Percentiles rank a stretch among this genome's conserved stretches.
phyloP scores from a whole-genome alignment of 1,140 invertebrate species.

The Aphidius gifuensis region DNA sequence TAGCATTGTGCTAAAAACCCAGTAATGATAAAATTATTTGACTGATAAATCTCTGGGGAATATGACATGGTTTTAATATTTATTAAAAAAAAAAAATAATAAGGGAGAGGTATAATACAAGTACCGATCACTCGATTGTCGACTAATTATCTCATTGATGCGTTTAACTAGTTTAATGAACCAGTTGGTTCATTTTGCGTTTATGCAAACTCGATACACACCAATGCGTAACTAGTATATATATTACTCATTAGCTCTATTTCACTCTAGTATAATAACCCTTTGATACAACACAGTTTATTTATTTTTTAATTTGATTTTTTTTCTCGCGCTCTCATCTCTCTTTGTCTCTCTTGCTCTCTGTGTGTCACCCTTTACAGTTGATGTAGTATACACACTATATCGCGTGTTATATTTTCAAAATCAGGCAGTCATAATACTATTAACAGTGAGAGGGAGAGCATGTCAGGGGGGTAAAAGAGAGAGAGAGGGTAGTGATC shows the following conservation, averaged over 20 bases:
- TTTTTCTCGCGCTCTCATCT: slow-evolving; percentile 1
- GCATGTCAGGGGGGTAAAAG: slow-evolving; percentile 25
- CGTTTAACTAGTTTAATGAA: slow-evolving; percentile 41
- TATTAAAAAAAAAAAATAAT: slow-evolving; percentile 1
- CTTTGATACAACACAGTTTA: not conserved
- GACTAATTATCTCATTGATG: slow-evolving; percentile 36
- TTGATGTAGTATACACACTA: slow-evolving; percentile 5
- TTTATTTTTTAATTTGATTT: slow-evolving; percentile 10
- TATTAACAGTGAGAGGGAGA: slow-evolving; percentile 45
- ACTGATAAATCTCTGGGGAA: too few species aligned
- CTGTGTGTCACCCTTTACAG: slow-evolving; percentile 7
- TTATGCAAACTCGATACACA: slow-evolving; percentile 26
- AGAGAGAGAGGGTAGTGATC: slow-evolving; percentile 16
- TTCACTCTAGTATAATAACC: not conserved
- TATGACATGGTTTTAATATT: slow-evolving; percentile 5
- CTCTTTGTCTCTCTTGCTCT: not conserved
- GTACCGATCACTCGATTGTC: slow-evolving; percentile 31
- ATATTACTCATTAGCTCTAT: slow-evolving; percentile 9
- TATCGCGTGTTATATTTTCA: slow-evolving; percentile 48
- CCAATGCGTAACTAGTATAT: slow-evolving; percentile 18
- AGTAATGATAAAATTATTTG: too few species aligned
- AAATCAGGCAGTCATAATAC: slow-evolving; percentile 49
- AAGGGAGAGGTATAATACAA: slow-evolving; percentile 15
- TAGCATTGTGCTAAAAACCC: too few species aligned
- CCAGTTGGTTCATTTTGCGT: slow-evolving; percentile 21